Base-by-base conservation (phyloP, 2,797 vertebrate species). In the Girardinus metallicus region DNA sequence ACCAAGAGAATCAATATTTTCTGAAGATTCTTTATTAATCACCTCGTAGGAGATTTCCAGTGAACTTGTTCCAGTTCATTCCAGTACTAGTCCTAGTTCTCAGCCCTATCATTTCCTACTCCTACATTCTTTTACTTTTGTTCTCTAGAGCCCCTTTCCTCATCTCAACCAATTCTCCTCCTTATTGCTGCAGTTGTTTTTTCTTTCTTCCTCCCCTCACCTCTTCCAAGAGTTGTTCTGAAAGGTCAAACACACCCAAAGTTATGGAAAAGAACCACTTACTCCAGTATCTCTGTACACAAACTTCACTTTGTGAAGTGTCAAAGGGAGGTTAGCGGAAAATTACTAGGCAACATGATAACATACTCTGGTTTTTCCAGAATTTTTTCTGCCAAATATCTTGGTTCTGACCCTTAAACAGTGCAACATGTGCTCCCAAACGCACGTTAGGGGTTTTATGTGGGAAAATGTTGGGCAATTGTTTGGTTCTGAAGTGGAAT, bases 311-410 rank as follows among this genome's bases (percentile, higher is more conserved):
- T 80, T 79, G 80, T 80, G 55, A 41, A 89, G 84, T 79, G 89
- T 81, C 43, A 83, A 66, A 1, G 70, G 68, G 79, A 89, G 83
- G 86, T 89, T 80, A 85, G 10, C 78, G 76, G 79, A 92, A 88
- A 68, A 84, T 90, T 86, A 81, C 89, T 85, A 76, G 82, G 91
- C 88, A 91, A 91, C 91, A 31, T 66, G 49, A 84, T 83, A 90
- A 92, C 86, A 88, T 57, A 60, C 47, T 71, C 34, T 4, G 41
- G 55, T 31, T 60, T 36, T 79, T 85, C 55, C 29, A 68, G 81
- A 84, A 64, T 77, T 79, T 71, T 86, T 80, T 53, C 49, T 75
- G 29, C 39, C 44, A 78, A 75, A 53, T 72, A 46, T 75, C 26
- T 70, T 75, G 13, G 39, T 71, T 81, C 21, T 80, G 53, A 72